phyloP scores from a whole-genome alignment of 2,113 vertebrate species.

The Dromiciops gliroides region DNA sequence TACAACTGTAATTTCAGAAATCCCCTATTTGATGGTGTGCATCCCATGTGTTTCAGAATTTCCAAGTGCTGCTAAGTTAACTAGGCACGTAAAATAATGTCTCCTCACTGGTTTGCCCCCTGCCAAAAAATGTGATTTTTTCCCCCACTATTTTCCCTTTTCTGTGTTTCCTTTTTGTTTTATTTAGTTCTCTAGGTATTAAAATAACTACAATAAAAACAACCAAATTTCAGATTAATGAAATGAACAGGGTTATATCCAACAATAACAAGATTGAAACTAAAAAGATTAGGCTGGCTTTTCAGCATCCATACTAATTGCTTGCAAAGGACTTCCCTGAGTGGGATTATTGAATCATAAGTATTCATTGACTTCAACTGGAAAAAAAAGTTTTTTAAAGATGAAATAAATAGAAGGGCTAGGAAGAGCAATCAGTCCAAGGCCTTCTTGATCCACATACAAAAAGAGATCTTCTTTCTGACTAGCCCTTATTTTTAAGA shows the following conservation, averaged over 20 bases:
- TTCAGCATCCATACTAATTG: conserved; percentile 49
- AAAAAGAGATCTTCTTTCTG: not conserved
- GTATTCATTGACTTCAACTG: conserved; percentile 36
- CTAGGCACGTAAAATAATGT: conserved; percentile 76
- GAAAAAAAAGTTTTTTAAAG: conserved; percentile 28
- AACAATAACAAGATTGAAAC: conserved; percentile 38
- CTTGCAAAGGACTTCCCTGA: conserved; percentile 34
- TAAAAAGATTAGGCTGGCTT: conserved; percentile 28
- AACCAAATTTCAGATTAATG: conserved; percentile 44
- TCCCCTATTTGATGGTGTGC: conserved; percentile 80
- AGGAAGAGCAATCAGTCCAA: not conserved
- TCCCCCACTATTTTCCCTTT: conserved; percentile 8
- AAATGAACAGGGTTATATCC: conserved; percentile 29
- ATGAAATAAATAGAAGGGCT: conserved; percentile 18
- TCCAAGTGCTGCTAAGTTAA: conserved; percentile 76
- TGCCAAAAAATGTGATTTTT: conserved; percentile 59
- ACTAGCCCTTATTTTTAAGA: not conserved
- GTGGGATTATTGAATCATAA: conserved; percentile 38
- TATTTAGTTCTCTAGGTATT: conserved; percentile 24
- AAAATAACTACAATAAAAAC: conserved; percentile 47
- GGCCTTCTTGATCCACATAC: not conserved
- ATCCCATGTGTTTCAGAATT: conserved; percentile 80
- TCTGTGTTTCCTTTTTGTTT: not conserved
- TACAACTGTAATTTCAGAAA: conserved; percentile 83
- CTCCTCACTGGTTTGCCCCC: conserved; percentile 64